Percentiles rank a stretch among this genome's conserved stretches.
Conservation (phyloP, 2,888 invertebrate genomes). For the Rhamphomyia laevipes region DNA sequence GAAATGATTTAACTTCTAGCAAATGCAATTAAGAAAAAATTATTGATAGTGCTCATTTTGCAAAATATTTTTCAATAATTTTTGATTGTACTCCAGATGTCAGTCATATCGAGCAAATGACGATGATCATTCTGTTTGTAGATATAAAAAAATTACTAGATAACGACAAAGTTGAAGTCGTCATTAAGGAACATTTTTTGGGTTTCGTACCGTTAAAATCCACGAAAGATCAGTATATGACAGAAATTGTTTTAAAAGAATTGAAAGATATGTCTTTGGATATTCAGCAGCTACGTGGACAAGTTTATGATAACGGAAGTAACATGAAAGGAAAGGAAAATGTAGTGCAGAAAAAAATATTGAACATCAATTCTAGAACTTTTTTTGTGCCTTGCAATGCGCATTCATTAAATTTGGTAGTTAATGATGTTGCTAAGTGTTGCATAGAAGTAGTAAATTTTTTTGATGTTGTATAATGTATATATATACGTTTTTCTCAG, state of each 20-base stretch:
- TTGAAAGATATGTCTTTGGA: conserved; percentile 3
- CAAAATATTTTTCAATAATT: not conserved
- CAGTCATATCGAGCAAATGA: not conserved
- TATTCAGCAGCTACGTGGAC: conserved; percentile 10
- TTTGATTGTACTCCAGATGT: not conserved
- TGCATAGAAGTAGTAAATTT: conserved; percentile 14
- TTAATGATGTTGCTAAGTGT: conserved; percentile 21
- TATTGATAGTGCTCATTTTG: not conserved
- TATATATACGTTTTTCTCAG: conserved; percentile 20
- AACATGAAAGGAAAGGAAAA: conserved; percentile 21
- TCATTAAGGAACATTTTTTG: not conserved
- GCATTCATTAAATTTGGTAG: conserved; percentile 21
- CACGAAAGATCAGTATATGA: conserved; percentile 3
- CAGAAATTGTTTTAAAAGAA: conserved; percentile 4
- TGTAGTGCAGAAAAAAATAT: conserved; percentile 19
- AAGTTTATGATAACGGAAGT: conserved; percentile 22
- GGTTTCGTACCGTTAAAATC: conserved; percentile 1
- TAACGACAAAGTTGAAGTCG: not conserved
- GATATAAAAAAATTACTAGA: not conserved
- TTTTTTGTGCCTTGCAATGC: conserved; percentile 21
- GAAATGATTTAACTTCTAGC: conserved; percentile 1
- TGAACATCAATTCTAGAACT: conserved; percentile 17
- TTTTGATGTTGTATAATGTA: conserved; percentile 17
- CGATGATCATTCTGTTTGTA: not conserved
- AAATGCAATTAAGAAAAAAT: not conserved